Percentiles rank a stretch among this genome's conserved stretches.
Evolutionary conservation across 2,888 invertebrate genomes (phyloP).

Genomic region (Monoplex corrugatus): DNA sequence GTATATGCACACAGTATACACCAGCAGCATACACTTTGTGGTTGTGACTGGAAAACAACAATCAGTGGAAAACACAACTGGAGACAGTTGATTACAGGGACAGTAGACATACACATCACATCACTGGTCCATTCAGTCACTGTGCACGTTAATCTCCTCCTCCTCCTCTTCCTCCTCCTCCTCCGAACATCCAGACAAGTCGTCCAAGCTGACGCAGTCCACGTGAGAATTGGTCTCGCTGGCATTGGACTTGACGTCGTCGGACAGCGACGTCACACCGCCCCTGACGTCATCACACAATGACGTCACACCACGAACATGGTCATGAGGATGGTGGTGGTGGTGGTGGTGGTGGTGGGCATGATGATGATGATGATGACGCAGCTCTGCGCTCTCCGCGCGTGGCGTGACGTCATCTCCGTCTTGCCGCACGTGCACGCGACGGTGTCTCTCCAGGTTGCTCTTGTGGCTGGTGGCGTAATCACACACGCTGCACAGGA

Average conservation of each 20-base stretch:
- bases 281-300: slow-evolving; percentile 40
- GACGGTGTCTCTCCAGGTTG: slow-evolving; percentile 82
- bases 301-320: not conserved
- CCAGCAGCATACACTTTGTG: no score
- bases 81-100: no score
- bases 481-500: slow-evolving; percentile 81
- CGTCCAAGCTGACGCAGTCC: slow-evolving; percentile 14
- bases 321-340: not conserved
- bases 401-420: not conserved
- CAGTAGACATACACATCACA: no score
- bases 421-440: slow-evolving; percentile 77
- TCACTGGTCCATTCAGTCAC: slow-evolving; percentile 49
- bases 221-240: slow-evolving; percentile 36
- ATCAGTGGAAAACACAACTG: no score
- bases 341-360: no score
- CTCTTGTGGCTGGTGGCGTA: slow-evolving; percentile 83
- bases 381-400: not conserved
- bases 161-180: slow-evolving; percentile 57
- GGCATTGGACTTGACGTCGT: slow-evolving; percentile 54
- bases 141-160: slow-evolving; percentile 56
- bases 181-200: slow-evolving; percentile 42
- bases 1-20: no score
- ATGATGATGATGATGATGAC: no score
- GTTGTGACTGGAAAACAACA: no score
- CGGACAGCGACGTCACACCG: not conserved